phyloP scores from a whole-genome alignment of 2,797 vertebrate genomes.

The Eidolon dupreanum region DNA sequence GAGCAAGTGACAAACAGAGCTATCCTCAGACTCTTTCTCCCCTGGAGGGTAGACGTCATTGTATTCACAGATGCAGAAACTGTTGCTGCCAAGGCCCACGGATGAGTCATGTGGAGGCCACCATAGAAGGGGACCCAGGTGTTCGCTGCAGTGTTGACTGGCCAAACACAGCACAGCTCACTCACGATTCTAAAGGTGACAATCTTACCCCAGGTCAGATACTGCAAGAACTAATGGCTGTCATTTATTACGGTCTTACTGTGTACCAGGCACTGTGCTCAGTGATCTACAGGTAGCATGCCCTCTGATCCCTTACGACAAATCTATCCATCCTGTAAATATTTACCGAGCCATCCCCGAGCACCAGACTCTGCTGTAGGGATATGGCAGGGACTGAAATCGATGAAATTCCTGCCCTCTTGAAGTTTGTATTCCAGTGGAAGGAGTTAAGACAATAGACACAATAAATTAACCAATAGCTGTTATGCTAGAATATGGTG shows the following conservation, averaged over 20 bases:
- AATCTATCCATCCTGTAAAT: neutral
- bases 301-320: neutral
- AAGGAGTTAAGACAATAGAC: neutral
- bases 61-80: neutral
- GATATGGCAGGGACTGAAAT: neutral
- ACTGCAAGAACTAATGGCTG: neutral
- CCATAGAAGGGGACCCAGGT: no score
- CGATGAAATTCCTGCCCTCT: neutral
- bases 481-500: fast-evolving
- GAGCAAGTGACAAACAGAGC: neutral
- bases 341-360: neutral
- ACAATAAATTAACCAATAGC: neutral
- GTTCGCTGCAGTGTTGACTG: no score
- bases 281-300: fast-evolving
- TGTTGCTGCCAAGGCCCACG: no score
- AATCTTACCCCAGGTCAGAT: neutral
- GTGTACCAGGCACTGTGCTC: fast-evolving
- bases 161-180: neutral
- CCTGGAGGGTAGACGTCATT: neutral
- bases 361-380: neutral
- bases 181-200: neutral
- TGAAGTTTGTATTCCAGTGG: neutral
- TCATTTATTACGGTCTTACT: neutral
- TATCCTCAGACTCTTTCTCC: neutral
- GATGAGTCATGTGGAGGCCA: neutral